Percentiles rank a stretch among this genome's conserved stretches.
phyloP scores from a whole-genome alignment of 2,888 invertebrate genomes.

The Drosophila monieri region DNA sequence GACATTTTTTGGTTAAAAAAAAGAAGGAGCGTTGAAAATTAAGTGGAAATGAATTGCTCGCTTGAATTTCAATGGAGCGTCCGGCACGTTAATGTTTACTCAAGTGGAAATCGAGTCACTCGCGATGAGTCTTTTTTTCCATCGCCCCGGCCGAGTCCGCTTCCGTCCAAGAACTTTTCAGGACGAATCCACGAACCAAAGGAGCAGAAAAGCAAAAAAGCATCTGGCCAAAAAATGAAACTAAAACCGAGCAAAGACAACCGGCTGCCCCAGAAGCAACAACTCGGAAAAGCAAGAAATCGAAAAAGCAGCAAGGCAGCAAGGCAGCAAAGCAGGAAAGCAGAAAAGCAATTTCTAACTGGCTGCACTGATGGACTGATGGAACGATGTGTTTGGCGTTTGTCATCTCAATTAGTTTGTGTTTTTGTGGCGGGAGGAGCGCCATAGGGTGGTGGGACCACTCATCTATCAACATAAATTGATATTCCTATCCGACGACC shows the following conservation, averaged over 20 bases:
- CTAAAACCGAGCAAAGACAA: slow-evolving; percentile 23
- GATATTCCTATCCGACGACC: slow-evolving; percentile 28
- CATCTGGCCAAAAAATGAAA: slow-evolving; percentile 17
- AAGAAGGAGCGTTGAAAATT: slow-evolving; percentile 71
- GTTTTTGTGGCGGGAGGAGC: slow-evolving; percentile 18
- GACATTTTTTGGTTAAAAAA: slow-evolving; percentile 19
- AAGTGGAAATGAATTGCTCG: slow-evolving; percentile 81
- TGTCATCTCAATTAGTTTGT: slow-evolving; percentile 41
- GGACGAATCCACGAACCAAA: slow-evolving; percentile 50
- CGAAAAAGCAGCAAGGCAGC: slow-evolving; percentile 8
- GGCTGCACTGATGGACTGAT: slow-evolving; percentile 39
- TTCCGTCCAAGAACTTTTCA: slow-evolving; percentile 67
- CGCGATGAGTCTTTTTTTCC: slow-evolving; percentile 45
- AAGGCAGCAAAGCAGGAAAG: slow-evolving; percentile 15
- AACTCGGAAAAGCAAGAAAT: slow-evolving; percentile 12
- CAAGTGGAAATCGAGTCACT: slow-evolving; percentile 80
- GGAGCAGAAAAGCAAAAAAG: slow-evolving; percentile 2
- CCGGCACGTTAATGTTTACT: slow-evolving; percentile 80
- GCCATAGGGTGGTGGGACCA: slow-evolving; percentile 7
- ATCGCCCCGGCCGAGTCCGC: slow-evolving; percentile 45
- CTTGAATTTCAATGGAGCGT: slow-evolving; percentile 79
- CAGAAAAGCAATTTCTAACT: slow-evolving; percentile 40
- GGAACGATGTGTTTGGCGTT: slow-evolving; percentile 46
- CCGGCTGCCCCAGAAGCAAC: slow-evolving; percentile 3
- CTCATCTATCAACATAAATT: slow-evolving; percentile 37